A percentile compares a stretch with the other conserved stretches of the same genome.
Conservation (phyloP, 1,140 invertebrate genomes). For the Mizuhopecten yessoensis region DNA sequence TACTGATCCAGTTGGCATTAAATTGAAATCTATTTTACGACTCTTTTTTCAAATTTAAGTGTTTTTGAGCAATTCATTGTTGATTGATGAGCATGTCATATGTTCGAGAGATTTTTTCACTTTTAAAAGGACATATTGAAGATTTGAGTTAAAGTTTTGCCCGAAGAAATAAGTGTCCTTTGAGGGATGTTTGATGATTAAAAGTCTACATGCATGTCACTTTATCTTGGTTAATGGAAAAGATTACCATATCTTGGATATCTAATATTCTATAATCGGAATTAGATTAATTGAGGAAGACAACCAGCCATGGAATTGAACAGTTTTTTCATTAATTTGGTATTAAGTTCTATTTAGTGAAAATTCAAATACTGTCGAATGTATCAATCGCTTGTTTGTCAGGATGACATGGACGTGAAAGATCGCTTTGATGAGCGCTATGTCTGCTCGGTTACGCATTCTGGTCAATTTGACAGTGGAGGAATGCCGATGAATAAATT, state of each 20-base stretch:
- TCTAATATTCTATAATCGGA: not conserved
- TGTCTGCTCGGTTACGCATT: not conserved
- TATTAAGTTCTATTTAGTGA: not conserved
- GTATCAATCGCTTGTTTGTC: slow-evolving; percentile 1
- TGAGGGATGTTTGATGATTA: not conserved
- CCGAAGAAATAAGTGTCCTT: too few species aligned
- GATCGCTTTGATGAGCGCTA: not conserved
- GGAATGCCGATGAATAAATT: slow-evolving; percentile 32
- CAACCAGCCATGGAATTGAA: not conserved
- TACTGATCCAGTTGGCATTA: not conserved
- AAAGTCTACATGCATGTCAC: not conserved
- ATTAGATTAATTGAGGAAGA: not conserved
- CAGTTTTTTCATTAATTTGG: not conserved
- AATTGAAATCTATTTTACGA: not conserved
- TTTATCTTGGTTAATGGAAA: not conserved
- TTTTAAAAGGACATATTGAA: too few species aligned
- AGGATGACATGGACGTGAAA: slow-evolving; percentile 13
- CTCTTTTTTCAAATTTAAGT: not conserved
- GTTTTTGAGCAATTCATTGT: not conserved
- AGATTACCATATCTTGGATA: not conserved
- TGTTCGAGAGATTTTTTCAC: not conserved
- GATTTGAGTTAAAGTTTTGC: too few species aligned
- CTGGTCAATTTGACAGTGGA: not conserved
- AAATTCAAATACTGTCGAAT: not conserved
- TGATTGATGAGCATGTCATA: slow-evolving; percentile 1